Evolutionary conservation across 2,888 invertebrate genomes (phyloP), one percentile per base, ranked within the genome.

Genomic region (Athalia rosae): DNA sequence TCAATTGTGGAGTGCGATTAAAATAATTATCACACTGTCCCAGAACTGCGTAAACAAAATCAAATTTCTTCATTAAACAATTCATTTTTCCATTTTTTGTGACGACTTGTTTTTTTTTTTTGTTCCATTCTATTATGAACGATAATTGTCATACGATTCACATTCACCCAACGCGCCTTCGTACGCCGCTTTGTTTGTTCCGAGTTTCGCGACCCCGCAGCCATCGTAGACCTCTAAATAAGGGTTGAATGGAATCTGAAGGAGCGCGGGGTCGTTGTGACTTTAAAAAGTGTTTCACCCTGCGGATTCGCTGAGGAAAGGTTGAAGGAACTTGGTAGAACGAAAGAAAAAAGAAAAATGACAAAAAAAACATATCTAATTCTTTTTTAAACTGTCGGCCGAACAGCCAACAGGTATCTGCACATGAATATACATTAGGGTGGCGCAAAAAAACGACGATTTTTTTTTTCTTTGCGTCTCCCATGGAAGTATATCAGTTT

Each of bases 1-100:
- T 56, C 69, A 56, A 43, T 56, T 69, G 53, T 69, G 69, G n/a
- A 56, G n/a, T 41, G 69, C 50, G 67, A 8, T 67, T 15, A 11
- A 28, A 67, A 53, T 53, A 50, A 11, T 50, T 11, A 4, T 53
- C 53, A n/a, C 4, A 53, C 53, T 53, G 28, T 28, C 28, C 28
- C 28, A 28, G 28, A 28, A 28, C 28, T 2, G 28, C 28, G 28
- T 28, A 28, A 28, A 28, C 28, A 28, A 28, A 28, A 28, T 28
- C 28, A 28, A 28, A 1, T 53, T 53, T 53, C 53, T 53, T 53
- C 7, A n/a, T 11, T 7, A 4, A 53, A 11, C 53, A 11, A 7
- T 53, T 53, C 0, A 11, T 4, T n/a, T 4, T 53, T 7, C 4
- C 53, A 53, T n/a, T n/a, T 53, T 11, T 9, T 11, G 53, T 9